Conservation (phyloP, 2,888 invertebrate genomes). For the Scaptodrosophila latifasciaeformis region DNA sequence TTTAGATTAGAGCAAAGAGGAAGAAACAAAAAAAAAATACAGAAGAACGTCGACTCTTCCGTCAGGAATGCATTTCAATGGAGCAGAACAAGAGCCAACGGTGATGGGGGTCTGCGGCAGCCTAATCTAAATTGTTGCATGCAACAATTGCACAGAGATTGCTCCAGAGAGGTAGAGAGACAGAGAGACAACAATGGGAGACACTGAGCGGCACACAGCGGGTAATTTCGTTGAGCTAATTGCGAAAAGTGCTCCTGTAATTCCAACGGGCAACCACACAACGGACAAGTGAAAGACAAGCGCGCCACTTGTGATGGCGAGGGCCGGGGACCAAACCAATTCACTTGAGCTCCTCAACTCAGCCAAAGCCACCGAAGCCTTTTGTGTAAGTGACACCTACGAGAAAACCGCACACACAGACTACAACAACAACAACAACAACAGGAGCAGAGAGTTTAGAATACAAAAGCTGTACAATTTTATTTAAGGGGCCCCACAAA, state of each 20-base stretch:
- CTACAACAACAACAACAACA: not conserved
- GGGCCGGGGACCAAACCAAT: conserved; percentile 18
- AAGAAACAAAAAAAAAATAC: no score
- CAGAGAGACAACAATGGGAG: conserved; percentile 21
- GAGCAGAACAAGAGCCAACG: conserved; percentile 53
- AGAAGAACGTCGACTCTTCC: conserved; percentile 55
- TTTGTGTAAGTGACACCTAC: conserved; percentile 62
- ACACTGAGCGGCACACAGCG: conserved; percentile 36
- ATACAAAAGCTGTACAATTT: conserved; percentile 38
- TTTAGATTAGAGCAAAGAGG: conserved; percentile 61
- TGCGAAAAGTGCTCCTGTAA: conserved; percentile 71
- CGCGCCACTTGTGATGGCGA: conserved; percentile 40
- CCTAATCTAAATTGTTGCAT: conserved; percentile 70
- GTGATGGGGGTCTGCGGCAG: conserved; percentile 20
- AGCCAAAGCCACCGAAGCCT: conserved; percentile 17
- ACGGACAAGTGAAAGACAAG: conserved; percentile 57
- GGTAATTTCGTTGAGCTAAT: conserved; percentile 69
- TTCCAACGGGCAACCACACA: conserved; percentile 35
- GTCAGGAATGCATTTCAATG: conserved; percentile 58
- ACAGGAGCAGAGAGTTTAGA: not conserved
- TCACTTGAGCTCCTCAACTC: conserved; percentile 17
- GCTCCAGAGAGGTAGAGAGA: conserved; percentile 12
- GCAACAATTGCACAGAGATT: conserved; percentile 52
- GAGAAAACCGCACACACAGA: conserved; percentile 23
- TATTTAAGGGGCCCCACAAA: conserved; percentile 46